phyloP scores from a whole-genome alignment of 2,113 vertebrate species.

The Octodon degus region DNA sequence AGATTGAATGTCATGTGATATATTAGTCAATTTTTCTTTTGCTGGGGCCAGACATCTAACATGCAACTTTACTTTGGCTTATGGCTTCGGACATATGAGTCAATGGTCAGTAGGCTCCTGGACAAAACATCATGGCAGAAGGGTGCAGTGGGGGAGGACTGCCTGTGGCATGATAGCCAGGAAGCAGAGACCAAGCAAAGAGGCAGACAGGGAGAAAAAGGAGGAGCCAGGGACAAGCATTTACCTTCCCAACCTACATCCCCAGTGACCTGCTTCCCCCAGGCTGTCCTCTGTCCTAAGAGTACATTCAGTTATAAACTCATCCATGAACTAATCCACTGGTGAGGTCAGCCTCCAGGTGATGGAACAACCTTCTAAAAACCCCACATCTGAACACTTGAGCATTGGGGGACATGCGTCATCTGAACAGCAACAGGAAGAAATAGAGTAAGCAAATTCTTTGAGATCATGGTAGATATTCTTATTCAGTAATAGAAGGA shows the following conservation, averaged over 20 bases:
- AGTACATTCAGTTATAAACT: not conserved
- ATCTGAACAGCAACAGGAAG: not conserved
- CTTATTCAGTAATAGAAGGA: slow-evolving; percentile 35
- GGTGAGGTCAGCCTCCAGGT: not conserved
- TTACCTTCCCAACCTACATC: not conserved
- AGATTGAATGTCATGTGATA: not conserved
- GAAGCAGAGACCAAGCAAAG: not conserved
- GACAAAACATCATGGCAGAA: not conserved
- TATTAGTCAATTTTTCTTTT: not conserved
- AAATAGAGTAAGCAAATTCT: not conserved
- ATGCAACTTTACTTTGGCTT: not conserved
- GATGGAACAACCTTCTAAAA: not conserved
- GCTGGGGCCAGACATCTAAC: not conserved
- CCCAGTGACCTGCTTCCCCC: not conserved
- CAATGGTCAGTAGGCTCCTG: not conserved
- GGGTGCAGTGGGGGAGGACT: not conserved
- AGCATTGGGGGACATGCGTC: not conserved
- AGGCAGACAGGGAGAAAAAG: not conserved
- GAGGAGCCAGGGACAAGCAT: no score
- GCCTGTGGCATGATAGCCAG: not conserved
- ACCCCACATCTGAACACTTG: not conserved
- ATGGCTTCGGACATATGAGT: not conserved
- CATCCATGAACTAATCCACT: not conserved
- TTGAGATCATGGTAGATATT: not conserved
- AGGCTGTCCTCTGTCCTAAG: not conserved